phyloP scores from a whole-genome alignment of 2,797 vertebrate genomes.

The Betta splendens region DNA sequence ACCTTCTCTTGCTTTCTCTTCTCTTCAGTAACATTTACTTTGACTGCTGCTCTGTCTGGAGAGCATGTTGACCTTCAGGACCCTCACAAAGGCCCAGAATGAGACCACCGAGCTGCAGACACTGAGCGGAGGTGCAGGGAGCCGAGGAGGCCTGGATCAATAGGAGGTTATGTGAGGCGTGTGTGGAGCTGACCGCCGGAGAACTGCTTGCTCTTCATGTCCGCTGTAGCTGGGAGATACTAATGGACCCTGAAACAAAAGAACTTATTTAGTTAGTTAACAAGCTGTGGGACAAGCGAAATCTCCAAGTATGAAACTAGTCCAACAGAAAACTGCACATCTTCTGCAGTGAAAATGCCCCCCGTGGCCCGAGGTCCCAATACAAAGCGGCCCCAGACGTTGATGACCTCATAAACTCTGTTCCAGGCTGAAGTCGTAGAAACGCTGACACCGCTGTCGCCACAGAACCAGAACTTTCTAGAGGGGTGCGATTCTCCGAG shows the following conservation, averaged over 20 bases:
- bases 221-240: background rate
- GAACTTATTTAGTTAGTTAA: constrained; percentile 1
- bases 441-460: background rate
- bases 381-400: background rate
- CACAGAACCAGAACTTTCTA: background rate
- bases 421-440: background rate
- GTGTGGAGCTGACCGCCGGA: background rate
- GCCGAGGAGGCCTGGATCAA: constrained; percentile 4
- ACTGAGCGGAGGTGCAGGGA: constrained; percentile 12
- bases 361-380: constrained; percentile 1
- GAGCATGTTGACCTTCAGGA: background rate
- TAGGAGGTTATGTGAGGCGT: constrained; percentile 9
- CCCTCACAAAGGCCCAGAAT: constrained; percentile 12
- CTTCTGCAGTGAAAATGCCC: constrained; percentile 11
- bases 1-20: constrained; percentile 22
- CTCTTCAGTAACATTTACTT: constrained; percentile 5
- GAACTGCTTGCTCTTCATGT: constrained; percentile 6
- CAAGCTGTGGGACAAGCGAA: constrained; percentile 4
- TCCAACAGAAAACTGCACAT: constrained; percentile 1
- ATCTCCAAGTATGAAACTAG: constrained; percentile 10
- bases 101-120: constrained; percentile 9
- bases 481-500: background rate
- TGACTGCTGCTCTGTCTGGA: constrained; percentile 2
- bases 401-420: background rate
- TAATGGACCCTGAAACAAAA: background rate